Evolutionary conservation across 2,797 vertebrate genomes (phyloP), one percentile per base, ranked within the genome.

Genomic region (Peromyscus nudipes): DNA sequence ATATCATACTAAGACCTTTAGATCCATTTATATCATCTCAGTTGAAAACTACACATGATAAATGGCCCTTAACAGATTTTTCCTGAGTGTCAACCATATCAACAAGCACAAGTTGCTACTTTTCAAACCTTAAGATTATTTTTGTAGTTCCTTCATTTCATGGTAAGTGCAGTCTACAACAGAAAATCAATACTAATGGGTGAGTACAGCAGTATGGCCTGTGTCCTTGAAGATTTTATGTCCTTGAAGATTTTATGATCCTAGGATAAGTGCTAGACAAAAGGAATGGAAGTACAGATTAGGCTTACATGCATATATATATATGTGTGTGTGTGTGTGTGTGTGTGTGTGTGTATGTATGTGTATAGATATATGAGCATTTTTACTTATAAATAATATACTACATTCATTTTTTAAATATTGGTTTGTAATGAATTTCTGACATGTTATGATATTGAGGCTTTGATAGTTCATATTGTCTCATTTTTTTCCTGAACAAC

Each of bases 171-270:
- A 89, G 40, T 91, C 57, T 62, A 69, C 79, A 91, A 95, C 25
- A 83, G 73, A 95, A 97, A 97, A 97, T 95, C 96, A 96, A 92
- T 96, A 69, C 67, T 57, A 62, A 94, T 64, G 17, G 52, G 31
- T 90, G 90, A 94, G 71, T 64, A 90, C 55, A 94, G 40, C 43
- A 84, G 4, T 84, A 91, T 80, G 57, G 5, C 43, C 49, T 57
- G 83, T 64, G 75, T 34, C 90, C 80, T 96, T 77, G 71, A 94
- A 92, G 52, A 77, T 40, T 95, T 95, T 90, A 86, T 64, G 75
- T 34, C 90, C 84, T 96, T 73, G 71, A 93, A 90, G 52, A 77
- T 40, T 96, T 95, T 90, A 86, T 67, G 31, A 84, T 96, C 2
- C 76, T 84, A 25, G 57, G 85, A 84, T 49, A 90, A 90, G 34